Base-by-base conservation (phyloP, 2,888 invertebrate genomes). In the Callinectes sapidus region DNA sequence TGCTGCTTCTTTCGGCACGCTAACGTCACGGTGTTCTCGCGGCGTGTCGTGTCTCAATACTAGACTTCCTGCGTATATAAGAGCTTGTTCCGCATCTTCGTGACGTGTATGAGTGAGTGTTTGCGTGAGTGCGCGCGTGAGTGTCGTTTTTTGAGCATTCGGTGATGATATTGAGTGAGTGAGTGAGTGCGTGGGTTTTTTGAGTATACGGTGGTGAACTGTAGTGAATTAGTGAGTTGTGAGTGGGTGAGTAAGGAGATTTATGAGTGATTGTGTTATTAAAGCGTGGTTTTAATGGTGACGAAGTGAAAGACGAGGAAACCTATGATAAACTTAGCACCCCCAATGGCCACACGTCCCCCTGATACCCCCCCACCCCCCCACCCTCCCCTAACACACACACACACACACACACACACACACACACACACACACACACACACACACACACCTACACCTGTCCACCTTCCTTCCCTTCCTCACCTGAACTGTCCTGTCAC, bases 191-290 rank as follows among this genome's bases (percentile, higher is more conserved):
- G 77, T 77, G 71, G 23, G 42, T 87, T 87, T 32, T 8, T 1
- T 42, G 48, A 39, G 42, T 87, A 39, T 10, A 16, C 5, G 10
- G 42, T 87, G 42, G 5, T 14, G n/a, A 28, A 1, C 1, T 89
- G 13, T 42, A 39, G 35, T 66, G 89, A 23, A 23, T 87, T 39
- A 42, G 87, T 48, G 42, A 42, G 87, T 87, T 2, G 77, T 90
- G 90, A 90, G 90, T 90, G 90, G 77, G 90, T 90, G 90, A 90
- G 90, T 89, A 66, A 89, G 89, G 61, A 66, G 61, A 39, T 66
- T 66, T 66, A 66, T 71, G 89, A 89, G 89, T 89, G 89, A 48
- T 0, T 8, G 48, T 5, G 48, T 48, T 48, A 48, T 48, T 8
- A 5, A 48, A 48, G 48, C 48, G 48, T 10, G 5, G 10, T 48